Conservation (phyloP, 2,113 vertebrate genomes). For the Galeopterus variegatus region DNA sequence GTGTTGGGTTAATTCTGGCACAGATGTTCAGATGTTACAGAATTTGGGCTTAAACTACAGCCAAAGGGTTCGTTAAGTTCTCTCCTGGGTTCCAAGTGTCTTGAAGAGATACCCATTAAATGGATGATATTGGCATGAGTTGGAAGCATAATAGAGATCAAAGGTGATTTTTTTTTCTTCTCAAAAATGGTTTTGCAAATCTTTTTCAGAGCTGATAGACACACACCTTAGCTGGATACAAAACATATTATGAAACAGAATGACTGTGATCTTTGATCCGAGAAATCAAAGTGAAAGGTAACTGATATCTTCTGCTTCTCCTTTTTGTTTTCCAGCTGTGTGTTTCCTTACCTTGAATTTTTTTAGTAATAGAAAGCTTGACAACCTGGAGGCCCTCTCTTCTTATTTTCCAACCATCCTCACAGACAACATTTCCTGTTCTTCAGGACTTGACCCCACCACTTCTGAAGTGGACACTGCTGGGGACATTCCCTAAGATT, state of each 20-base stretch:
- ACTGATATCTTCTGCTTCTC: slow-evolving; percentile 90
- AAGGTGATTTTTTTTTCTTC: slow-evolving; percentile 90
- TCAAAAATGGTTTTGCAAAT: slow-evolving; percentile 94
- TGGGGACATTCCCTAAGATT: neutral
- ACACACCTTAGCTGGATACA: slow-evolving; percentile 95
- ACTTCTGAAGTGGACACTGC: neutral
- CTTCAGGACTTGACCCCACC: neutral
- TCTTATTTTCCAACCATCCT: slow-evolving; percentile 61
- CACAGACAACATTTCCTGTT: slow-evolving; percentile 1
- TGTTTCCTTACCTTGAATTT: slow-evolving; percentile 86
- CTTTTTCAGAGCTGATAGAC: slow-evolving; percentile 95
- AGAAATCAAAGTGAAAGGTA: slow-evolving; percentile 93
- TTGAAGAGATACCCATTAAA: slow-evolving; percentile 74
- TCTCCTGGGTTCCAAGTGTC: slow-evolving; percentile 69
- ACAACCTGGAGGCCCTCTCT: slow-evolving; percentile 6
- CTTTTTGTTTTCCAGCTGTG: slow-evolving; percentile 88
- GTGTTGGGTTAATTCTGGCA: neutral
- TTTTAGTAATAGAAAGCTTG: slow-evolving; percentile 16
- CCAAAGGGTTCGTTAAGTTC: slow-evolving; percentile 51
- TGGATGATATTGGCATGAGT: slow-evolving; percentile 80
- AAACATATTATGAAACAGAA: slow-evolving; percentile 94
- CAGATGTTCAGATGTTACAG: slow-evolving; percentile 26
- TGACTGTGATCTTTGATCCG: slow-evolving; percentile 93
- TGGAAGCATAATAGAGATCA: slow-evolving; percentile 76
- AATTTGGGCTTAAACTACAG: slow-evolving; percentile 70